A percentile compares a stretch with the other conserved stretches of the same genome.
Evolutionary conservation across 2,888 invertebrate genomes (phyloP).

Genomic region (Cephus sareptanus): DNA sequence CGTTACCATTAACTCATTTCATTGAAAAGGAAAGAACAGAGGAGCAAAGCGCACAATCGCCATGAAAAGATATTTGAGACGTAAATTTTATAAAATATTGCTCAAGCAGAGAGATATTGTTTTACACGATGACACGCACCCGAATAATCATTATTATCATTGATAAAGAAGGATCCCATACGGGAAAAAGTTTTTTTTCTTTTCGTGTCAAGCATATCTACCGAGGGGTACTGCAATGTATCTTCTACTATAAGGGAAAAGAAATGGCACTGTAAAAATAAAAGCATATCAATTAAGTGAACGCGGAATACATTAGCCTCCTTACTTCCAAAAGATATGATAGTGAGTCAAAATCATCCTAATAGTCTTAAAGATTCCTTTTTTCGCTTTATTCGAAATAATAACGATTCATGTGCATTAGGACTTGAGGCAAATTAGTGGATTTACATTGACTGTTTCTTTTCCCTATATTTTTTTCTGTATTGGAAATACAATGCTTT

Average conservation of each 20-base stretch:
- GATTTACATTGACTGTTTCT: constrained; percentile 1
- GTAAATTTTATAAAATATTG: neutral
- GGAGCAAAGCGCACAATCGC: too few relatives aligned
- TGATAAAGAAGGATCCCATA: neutral
- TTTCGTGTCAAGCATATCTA: constrained; percentile 29
- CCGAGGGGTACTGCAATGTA: neutral
- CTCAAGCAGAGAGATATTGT: neutral
- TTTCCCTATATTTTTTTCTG: neutral
- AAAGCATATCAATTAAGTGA: neutral
- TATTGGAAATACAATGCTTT: neutral
- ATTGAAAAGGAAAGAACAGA: too few relatives aligned
- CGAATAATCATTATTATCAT: constrained; percentile 7
- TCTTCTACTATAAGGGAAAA: neutral
- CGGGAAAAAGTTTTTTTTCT: neutral
- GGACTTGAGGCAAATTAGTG: too few relatives aligned
- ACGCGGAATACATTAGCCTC: neutral
- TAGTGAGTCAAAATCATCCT: neutral
- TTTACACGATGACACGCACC: constrained; percentile 16
- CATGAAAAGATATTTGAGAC: constrained; percentile 1
- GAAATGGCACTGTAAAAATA: constrained; percentile 9
- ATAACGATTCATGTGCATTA: neutral
- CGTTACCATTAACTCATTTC: too few relatives aligned
- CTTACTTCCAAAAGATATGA: too few relatives aligned
- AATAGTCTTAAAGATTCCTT: neutral
- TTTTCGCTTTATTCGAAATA: neutral